phyloP scores from a whole-genome alignment of 2,797 vertebrate genomes.

The Vultur gryphus region DNA sequence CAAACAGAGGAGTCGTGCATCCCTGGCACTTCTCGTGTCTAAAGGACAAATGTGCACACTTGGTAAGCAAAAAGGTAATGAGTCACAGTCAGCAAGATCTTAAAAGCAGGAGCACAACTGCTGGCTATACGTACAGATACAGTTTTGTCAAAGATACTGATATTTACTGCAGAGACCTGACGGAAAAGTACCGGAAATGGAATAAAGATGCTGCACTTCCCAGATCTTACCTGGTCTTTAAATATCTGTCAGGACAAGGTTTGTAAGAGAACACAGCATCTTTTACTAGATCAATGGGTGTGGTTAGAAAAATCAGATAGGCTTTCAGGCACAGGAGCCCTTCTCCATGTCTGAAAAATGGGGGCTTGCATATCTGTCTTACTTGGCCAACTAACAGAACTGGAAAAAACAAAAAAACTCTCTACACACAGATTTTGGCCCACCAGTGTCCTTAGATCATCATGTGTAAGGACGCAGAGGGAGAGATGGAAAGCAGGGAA shows the following conservation, averaged over 20 bases:
- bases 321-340: background rate
- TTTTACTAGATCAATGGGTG: background rate
- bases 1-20: background rate
- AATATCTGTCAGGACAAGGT: background rate
- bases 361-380: background rate
- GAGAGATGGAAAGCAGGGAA: background rate
- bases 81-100: background rate
- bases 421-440: background rate
- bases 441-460: background rate
- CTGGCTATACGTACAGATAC: background rate
- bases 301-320: background rate
- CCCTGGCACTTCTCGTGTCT: background rate
- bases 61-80: background rate
- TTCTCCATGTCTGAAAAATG: background rate
- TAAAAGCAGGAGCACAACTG: background rate
- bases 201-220: background rate
- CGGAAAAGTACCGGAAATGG: background rate
- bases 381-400: background rate
- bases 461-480: background rate
- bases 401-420: background rate
- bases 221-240: background rate
- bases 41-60: background rate
- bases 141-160: background rate
- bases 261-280: background rate
- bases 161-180: background rate